These are phyloP conservation scores for Chlorodrepanis virens DNA, from an alignment of 2,113 vertebrate species.

Conservation along the genomic window DNA sequence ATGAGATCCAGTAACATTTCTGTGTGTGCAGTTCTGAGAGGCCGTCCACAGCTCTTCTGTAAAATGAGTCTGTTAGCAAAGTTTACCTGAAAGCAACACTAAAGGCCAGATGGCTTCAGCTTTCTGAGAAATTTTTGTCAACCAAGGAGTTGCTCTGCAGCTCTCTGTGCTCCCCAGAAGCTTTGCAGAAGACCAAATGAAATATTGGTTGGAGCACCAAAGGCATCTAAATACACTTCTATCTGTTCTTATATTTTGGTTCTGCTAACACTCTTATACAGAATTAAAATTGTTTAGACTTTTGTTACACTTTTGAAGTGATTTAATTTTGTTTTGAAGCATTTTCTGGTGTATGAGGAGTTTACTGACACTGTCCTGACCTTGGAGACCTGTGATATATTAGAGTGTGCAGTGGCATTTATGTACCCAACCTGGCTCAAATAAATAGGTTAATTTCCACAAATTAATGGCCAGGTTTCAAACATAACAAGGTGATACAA, in stretches of 20 bases:
- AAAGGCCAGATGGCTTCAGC: background rate
- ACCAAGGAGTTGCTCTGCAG: background rate
- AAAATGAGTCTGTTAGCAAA: background rate
- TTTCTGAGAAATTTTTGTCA: background rate
- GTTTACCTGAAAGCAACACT: background rate
- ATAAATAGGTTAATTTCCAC: constrained; percentile 56
- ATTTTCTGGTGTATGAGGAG: background rate
- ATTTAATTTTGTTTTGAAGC: background rate
- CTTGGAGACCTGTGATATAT: constrained; percentile 52
- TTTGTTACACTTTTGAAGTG: background rate
- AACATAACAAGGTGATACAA: background rate
- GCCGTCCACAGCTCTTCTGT: background rate
- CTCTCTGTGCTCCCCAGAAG: background rate
- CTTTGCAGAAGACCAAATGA: background rate
- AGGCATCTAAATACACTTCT: background rate
- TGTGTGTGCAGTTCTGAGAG: background rate
- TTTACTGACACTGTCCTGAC: background rate
- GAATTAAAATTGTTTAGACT: background rate
- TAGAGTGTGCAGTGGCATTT: constrained; percentile 61
- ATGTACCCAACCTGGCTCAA: constrained; percentile 34
- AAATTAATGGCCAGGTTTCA: constrained; percentile 68
- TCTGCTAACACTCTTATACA: background rate
- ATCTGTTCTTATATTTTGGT: background rate
- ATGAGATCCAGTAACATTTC: background rate
- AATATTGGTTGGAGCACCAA: background rate